Conservation (phyloP, 1,140 invertebrate species). For the Stenopsyche tienmushanensis region DNA sequence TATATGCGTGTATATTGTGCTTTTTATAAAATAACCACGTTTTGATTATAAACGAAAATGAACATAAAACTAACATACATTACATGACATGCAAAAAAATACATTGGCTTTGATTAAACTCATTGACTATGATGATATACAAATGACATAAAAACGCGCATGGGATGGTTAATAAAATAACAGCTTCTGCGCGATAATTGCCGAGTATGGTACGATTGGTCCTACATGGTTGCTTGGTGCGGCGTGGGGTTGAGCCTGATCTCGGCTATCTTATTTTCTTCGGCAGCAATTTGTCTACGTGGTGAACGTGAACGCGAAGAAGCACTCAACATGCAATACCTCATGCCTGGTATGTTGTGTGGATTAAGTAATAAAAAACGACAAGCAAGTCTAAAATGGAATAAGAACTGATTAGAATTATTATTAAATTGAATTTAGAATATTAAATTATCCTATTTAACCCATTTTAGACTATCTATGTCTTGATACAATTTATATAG, state of each 20-base stretch:
- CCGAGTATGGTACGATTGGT: constrained; percentile 90
- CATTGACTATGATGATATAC: constrained; percentile 19
- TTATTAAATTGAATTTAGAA: no score
- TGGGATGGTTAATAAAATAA: constrained; percentile 45
- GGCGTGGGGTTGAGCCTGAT: constrained; percentile 85
- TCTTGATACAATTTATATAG: no score
- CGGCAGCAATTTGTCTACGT: constrained; percentile 88
- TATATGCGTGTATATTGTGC: constrained; percentile 37
- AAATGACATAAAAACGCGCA: constrained; percentile 16
- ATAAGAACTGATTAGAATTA: no score
- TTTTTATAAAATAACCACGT: constrained; percentile 24
- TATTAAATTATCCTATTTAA: no score
- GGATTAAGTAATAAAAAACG: constrained; percentile 8
- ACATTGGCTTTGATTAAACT: not conserved
- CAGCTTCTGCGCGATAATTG: constrained; percentile 86
- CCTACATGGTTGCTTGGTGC: constrained; percentile 93
- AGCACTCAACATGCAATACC: constrained; percentile 95
- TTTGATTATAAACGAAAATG: not conserved
- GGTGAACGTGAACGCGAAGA: constrained; percentile 90
- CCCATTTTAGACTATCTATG: no score
- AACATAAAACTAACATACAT: constrained; percentile 25
- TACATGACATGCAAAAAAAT: not conserved
- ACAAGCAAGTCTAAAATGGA: not conserved
- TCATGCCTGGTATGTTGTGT: constrained; percentile 86
- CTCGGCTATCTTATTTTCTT: constrained; percentile 87